Percentiles rank a stretch among this genome's conserved stretches.
phyloP scores from a whole-genome alignment of 1,140 invertebrate species.

The Scaptomyza montana region DNA sequence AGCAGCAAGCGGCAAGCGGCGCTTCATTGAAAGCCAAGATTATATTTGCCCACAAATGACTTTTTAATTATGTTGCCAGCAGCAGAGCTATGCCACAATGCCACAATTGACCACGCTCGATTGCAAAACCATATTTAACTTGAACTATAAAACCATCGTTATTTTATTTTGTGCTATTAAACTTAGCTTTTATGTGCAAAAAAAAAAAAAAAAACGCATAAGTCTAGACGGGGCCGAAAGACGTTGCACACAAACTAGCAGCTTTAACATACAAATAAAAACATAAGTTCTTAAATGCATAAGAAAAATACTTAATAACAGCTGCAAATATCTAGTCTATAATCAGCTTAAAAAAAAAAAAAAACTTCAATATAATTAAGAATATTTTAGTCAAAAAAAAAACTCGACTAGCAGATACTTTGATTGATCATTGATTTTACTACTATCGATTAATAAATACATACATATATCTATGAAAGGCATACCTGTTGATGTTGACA shows the following conservation, averaged over 20 bases:
- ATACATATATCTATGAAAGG: no score
- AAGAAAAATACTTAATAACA: conserved; percentile 3
- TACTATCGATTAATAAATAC: no score
- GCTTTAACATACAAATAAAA: background rate
- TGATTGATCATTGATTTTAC: no score
- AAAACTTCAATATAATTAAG: no score
- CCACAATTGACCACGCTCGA: conserved; percentile 28
- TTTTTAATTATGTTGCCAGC: conserved; percentile 67
- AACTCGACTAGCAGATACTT: no score
- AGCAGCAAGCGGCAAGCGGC: background rate
- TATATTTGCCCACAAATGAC: conserved; percentile 48
- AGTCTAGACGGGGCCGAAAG: conserved; percentile 45
- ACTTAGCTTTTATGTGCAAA: conserved; percentile 69
- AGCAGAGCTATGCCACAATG: conserved; percentile 17
- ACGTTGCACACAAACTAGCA: conserved; percentile 1
- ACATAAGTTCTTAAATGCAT: no score
- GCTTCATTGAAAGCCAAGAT: conserved; percentile 49
- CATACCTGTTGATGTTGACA: no score
- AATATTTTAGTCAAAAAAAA: no score
- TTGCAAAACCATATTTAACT: conserved; percentile 28
- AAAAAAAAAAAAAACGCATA: conserved; percentile 69
- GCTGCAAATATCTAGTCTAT: background rate
- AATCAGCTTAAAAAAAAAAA: no score
- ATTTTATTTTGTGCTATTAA: conserved; percentile 57
- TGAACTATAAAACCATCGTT: conserved; percentile 69